phyloP scores from a whole-genome alignment of 2,113 vertebrate species.

The Notothenia coriiceps region DNA sequence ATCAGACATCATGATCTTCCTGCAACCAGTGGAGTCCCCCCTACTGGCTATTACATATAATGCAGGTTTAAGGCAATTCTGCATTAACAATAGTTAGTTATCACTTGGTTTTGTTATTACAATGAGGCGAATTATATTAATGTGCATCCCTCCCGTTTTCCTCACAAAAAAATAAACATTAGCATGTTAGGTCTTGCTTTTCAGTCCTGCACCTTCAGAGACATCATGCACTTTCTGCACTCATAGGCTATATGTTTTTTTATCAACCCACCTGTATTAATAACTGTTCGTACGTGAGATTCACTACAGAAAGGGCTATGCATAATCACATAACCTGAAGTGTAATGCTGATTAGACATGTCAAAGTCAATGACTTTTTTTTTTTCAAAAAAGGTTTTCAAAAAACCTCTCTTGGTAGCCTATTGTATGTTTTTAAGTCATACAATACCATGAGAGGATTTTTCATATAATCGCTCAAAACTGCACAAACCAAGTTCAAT shows the following conservation, averaged over 20 bases:
- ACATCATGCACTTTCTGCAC: neutral
- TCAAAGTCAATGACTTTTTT: too few relatives aligned
- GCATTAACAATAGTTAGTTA: too few relatives aligned
- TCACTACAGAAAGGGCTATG: constrained; percentile 35
- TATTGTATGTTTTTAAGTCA: too few relatives aligned
- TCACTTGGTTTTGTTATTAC: too few relatives aligned
- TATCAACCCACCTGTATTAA: constrained; percentile 33
- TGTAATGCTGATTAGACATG: constrained; percentile 20
- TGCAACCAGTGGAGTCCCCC: too few relatives aligned
- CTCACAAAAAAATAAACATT: neutral
- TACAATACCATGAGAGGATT: neutral
- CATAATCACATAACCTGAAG: constrained; percentile 37
- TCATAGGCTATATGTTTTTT: constrained; percentile 31
- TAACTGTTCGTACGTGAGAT: constrained; percentile 6
- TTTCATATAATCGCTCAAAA: neutral
- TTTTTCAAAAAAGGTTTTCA: too few relatives aligned
- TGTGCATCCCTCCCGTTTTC: neutral
- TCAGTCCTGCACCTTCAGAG: neutral
- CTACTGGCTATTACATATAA: too few relatives aligned
- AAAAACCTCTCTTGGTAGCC: too few relatives aligned
- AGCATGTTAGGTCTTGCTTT: neutral
- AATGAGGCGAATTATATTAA: neutral
- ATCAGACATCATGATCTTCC: too few relatives aligned
- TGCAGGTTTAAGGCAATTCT: too few relatives aligned
- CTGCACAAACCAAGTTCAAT: neutral